Percentiles rank a stretch among this genome's conserved stretches.
phyloP scores from a whole-genome alignment of 2,113 vertebrate species.

The Laticauda colubrina region DNA sequence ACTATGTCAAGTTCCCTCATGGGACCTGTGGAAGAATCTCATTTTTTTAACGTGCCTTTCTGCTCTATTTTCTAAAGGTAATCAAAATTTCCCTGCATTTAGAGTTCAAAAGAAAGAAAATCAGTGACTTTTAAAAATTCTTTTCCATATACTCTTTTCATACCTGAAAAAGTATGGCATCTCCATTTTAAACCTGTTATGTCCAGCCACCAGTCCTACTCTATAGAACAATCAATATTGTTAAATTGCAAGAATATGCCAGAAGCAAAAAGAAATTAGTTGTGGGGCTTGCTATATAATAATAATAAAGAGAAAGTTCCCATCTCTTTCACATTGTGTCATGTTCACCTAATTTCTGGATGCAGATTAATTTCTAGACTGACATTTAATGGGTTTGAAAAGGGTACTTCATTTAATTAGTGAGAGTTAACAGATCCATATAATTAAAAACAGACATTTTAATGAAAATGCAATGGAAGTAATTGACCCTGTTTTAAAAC shows the following conservation, averaged over 20 bases:
- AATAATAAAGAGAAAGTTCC: constrained; percentile 20
- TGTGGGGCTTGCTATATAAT: constrained; percentile 43
- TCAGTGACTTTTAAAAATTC: background rate
- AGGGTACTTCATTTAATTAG: constrained; percentile 60
- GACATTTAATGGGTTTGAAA: constrained; percentile 63
- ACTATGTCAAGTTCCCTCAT: constrained; percentile 3
- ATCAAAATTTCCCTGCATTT: background rate
- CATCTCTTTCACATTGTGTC: constrained; percentile 26
- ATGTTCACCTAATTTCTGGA: constrained; percentile 58
- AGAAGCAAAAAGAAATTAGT: constrained; percentile 61
- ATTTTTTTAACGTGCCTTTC: background rate
- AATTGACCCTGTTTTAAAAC: constrained; percentile 24
- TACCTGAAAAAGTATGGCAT: background rate
- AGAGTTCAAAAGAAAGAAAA: background rate
- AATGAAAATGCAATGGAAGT: constrained; percentile 3
- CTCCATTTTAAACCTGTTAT: background rate
- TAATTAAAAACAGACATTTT: constrained; percentile 51
- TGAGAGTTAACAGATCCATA: constrained; percentile 31
- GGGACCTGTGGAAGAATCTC: background rate
- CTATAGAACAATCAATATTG: constrained; percentile 1
- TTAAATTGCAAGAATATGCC: constrained; percentile 47
- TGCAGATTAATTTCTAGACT: constrained; percentile 54
- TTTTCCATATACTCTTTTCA: background rate
- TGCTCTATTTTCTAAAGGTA: background rate
- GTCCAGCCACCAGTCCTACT: background rate